These are phyloP conservation scores for Calyptomena viridis DNA, from an alignment of 2,113 vertebrate species.

Conservation along the genomic window DNA sequence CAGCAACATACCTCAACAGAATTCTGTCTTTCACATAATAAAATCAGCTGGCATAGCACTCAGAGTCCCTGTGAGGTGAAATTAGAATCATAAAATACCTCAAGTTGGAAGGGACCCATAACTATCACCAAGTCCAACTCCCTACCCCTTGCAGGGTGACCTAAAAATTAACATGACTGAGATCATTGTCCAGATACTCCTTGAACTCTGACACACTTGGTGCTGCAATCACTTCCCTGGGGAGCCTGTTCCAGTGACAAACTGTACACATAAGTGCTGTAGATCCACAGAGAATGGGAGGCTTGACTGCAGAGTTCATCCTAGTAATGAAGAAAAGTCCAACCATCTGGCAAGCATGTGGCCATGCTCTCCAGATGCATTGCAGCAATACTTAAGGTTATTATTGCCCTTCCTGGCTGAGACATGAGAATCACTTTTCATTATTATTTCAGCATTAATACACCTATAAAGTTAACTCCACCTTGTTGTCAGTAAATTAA, in stretches of 20 bases:
- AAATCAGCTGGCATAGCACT: slow-evolving; percentile 3
- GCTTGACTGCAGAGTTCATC: neutral
- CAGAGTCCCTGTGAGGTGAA: neutral
- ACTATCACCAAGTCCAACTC: neutral
- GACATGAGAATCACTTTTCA: neutral
- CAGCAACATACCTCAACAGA: neutral
- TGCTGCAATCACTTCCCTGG: neutral
- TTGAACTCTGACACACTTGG: neutral
- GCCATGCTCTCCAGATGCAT: neutral
- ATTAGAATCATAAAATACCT: neutral
- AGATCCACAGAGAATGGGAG: neutral
- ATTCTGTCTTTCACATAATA: neutral
- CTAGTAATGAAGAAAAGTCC: neutral
- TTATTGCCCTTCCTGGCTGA: neutral
- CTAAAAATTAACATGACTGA: neutral
- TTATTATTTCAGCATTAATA: neutral
- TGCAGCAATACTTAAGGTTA: neutral
- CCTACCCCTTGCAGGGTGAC: neutral
- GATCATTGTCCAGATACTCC: neutral
- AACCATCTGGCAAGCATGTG: neutral
- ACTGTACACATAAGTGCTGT: neutral
- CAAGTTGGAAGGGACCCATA: neutral
- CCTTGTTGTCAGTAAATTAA: neutral
- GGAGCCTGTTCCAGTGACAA: neutral
- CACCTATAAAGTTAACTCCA: neutral